Conservation (phyloP, 2,888 invertebrate genomes). For the Parnassius orleans region DNA sequence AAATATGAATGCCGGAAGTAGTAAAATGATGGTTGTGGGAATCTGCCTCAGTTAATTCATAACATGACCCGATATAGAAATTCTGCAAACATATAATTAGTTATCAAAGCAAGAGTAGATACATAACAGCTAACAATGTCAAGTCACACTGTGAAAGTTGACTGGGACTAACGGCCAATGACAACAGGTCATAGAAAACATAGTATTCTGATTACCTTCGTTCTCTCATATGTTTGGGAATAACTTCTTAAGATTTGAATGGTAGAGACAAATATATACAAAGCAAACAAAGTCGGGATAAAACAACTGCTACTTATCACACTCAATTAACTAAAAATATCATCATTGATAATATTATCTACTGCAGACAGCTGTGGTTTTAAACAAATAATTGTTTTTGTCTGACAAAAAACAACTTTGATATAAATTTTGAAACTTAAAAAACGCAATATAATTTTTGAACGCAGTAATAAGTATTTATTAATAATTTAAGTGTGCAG, state of each 20-base stretch:
- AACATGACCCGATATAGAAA: no score
- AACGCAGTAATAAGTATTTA: constrained; percentile 8
- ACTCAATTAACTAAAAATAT: background rate
- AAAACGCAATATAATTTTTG: background rate
- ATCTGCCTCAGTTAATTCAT: background rate
- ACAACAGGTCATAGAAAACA: background rate
- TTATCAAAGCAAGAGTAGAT: no score
- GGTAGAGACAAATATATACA: background rate
- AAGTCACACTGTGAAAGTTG: background rate
- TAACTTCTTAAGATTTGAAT: constrained; percentile 1
- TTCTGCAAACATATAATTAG: background rate
- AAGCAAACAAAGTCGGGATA: background rate
- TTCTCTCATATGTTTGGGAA: background rate
- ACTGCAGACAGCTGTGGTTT: constrained; percentile 1
- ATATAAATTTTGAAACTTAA: background rate
- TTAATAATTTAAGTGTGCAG: constrained; percentile 33
- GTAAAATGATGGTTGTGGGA: constrained; percentile 7
- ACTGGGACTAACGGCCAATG: background rate
- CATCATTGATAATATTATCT: constrained; percentile 9
- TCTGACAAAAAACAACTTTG: background rate
- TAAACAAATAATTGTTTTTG: background rate
- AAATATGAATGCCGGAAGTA: no score
- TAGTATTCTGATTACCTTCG: background rate
- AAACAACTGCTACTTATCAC: background rate
- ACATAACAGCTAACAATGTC: no score